These are phyloP conservation scores for Tenthredo distinguenda DNA, from an alignment of 2,888 invertebrate genomes.

Conservation along the genomic window DNA sequence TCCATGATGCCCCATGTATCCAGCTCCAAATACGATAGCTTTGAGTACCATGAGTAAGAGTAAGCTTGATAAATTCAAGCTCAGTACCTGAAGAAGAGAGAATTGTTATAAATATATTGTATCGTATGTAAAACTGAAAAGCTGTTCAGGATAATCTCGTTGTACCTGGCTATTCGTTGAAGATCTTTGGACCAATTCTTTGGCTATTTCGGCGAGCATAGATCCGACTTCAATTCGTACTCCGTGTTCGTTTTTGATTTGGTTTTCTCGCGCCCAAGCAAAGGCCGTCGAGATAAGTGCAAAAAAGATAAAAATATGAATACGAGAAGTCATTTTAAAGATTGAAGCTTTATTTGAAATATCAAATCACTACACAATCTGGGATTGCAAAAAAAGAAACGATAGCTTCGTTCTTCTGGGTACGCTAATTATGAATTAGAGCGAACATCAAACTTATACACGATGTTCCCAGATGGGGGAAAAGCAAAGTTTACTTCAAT, in stretches of 20 bases:
- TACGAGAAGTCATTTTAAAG: background rate
- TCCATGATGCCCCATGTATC: conserved; percentile 82
- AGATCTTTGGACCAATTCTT: conserved; percentile 85
- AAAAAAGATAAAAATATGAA: background rate
- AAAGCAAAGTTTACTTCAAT: background rate
- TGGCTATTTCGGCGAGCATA: conserved; percentile 82
- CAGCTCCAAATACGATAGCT: conserved; percentile 90
- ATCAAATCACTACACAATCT: conserved; percentile 1
- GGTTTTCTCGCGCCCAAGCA: conserved; percentile 38
- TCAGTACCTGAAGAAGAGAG: conserved; percentile 82
- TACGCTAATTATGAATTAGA: background rate
- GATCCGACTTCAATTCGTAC: conserved; percentile 74
- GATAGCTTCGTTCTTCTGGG: background rate
- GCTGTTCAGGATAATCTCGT: conserved; percentile 55
- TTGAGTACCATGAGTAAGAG: conserved; percentile 89
- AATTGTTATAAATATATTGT: background rate
- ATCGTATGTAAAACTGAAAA: background rate
- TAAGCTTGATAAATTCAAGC: conserved; percentile 90
- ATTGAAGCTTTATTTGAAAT: background rate
- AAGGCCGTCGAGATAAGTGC: background rate
- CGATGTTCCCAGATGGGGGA: background rate
- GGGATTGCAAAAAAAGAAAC: background rate
- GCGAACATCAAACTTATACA: background rate
- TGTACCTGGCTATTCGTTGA: conserved; percentile 85
- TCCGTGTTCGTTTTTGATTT: conserved; percentile 48